Evolutionary conservation across 2,797 vertebrate genomes (phyloP).

Genomic region (Falco cherrug): DNA sequence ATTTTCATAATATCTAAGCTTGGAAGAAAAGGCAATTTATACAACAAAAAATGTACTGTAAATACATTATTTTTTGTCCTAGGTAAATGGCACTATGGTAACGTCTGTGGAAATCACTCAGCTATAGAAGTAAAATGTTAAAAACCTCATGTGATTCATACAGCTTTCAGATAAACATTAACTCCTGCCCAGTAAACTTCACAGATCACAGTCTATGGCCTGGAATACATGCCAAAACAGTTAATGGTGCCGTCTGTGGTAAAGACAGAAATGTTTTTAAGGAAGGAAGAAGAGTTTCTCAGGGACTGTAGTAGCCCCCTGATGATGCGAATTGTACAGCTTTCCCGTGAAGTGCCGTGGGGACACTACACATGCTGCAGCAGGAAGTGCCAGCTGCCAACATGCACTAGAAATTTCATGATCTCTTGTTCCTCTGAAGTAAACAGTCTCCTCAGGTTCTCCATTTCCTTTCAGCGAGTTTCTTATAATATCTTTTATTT

Average conservation of each 20-base stretch:
- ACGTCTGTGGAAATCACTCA: neutral
- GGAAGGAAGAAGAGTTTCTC: neutral
- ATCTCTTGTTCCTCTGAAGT: neutral
- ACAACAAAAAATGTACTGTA: neutral
- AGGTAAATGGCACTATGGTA: neutral
- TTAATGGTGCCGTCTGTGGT: neutral
- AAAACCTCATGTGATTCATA: neutral
- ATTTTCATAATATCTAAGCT: neutral
- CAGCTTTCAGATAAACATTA: neutral
- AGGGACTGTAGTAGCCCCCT: neutral
- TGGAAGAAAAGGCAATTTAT: neutral
- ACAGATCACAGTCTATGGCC: neutral
- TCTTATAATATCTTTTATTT: neutral
- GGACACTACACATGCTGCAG: neutral
- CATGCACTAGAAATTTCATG: neutral
- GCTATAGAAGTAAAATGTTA: neutral
- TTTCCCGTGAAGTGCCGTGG: neutral
- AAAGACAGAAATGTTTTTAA: neutral
- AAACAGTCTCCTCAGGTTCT: neutral
- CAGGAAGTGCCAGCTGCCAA: neutral
- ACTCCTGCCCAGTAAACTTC: neutral
- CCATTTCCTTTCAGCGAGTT: neutral
- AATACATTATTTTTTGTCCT: neutral
- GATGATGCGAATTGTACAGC: neutral
- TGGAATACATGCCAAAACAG: neutral